Evolutionary conservation across 2,113 vertebrate species (phyloP), one percentile per base, ranked within the genome.

Genomic region (Anseranas semipalmata): DNA sequence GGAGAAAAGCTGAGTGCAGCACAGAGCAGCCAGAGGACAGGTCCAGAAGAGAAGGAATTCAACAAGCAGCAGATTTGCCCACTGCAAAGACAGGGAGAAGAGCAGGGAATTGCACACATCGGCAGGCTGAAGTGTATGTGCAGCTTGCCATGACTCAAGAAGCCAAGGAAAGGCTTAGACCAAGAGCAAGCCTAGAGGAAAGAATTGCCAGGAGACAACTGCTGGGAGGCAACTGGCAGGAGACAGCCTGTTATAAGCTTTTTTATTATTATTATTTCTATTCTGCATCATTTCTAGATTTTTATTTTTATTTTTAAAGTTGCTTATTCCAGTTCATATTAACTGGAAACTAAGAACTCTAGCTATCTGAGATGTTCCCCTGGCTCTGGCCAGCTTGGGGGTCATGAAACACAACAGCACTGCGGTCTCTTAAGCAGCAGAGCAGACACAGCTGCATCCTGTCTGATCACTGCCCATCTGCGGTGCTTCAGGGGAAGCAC

Each of bases 51-150:
- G 33, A 79, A 79, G 30, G 33, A 74, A 62, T 43, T 72, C 48
- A 32, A 9, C 58, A 8, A 46, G 25, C 25, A 87, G 41, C 5
- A 50, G 22, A 5, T 76, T 68, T 86, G 30, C 59, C 56, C 62
- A 35, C 21, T n/a, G 62, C 46, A 83, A 68, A 72, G 62, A 43
- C 5, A 0, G 5, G 12, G 33, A 0, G 25, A 41, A 35, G 2
- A 82, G 35, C 35, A 66, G 55, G 45, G 41, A 68, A 76, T 37
- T 32, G 13, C n/a, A 52, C 8, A 5, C 10, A 7, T 0, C 20
- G 12, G 37, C 75, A 83, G 5, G 43, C 43, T 80, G 46, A 62
- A 45, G 33, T 27, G 30, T 1, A 3, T 1, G 21, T 14, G 56
- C 41, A 41, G 41, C 41, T 39, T 58, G 39, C 3, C 66, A 46